Base-by-base conservation (phyloP, 2,888 invertebrate species). In the Girardia tigrina region DNA sequence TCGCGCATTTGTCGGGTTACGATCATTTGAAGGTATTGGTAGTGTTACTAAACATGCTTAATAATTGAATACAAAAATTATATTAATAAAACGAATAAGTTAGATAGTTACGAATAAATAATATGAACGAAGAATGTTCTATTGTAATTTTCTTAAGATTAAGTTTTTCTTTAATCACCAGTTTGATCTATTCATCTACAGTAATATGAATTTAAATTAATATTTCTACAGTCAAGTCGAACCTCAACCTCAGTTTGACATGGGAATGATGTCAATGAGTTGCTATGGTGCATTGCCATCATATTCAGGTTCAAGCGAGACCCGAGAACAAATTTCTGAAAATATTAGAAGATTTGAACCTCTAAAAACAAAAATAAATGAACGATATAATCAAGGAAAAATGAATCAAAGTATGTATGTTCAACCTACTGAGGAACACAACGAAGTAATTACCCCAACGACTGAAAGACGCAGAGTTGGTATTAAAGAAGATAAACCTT, bases 201-300 rank as follows among this genome's bases (percentile, higher is more conserved):
- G n/a, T n/a, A n/a, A n/a, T n/a, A n/a, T n/a, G n/a, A n/a, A n/a
- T n/a, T n/a, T n/a, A n/a, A n/a, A n/a, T n/a, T n/a, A n/a, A n/a
- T n/a, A n/a, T n/a, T n/a, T n/a, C 26, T 26, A 23, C 26, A 28
- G 71, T n/a, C 6, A 12, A 23, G 28, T 12, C 4, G 28, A 27
- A 23, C 28, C 28, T 8, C 71, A 4, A 71, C 28, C 6, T 2
- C 4, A 71, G 14, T 28, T 28, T 71, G 71, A 28, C n/a, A 71
- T 71, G 71, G 27, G 28, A 27, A 28, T 71, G 71, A 71, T 71
- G 71, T 79, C 79, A 20, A 79, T 79, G 1, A 79, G 79, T 29
- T 79, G 79, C 73, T 79, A 78, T 56, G 77, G 78, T 20, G 78
- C 76, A 29, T 78, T 78, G 29, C 78, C 78, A 16, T 29, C 69